Evolutionary conservation across 2,888 invertebrate genomes (phyloP), one percentile per base, ranked within the genome.

Genomic region (Monoplex corrugatus): DNA sequence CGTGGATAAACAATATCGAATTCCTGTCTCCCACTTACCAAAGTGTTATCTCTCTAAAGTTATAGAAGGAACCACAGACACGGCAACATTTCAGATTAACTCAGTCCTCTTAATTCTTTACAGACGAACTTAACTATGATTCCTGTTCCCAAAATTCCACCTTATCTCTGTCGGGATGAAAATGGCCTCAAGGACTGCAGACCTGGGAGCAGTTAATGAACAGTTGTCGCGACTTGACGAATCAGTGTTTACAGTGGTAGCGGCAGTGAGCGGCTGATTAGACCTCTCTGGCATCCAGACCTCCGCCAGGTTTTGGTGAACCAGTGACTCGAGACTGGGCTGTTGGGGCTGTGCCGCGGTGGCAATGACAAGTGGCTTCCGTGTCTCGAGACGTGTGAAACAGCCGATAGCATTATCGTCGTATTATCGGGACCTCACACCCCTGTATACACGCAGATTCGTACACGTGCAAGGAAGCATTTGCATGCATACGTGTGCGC

Each of bases 211-310:
- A 75, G 13, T 75, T 38, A 38, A 38, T 75, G 75, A 75, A 6
- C 3, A n/a, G 8, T 75, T 43, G 43, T 43, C 23, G 19, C 23
- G 43, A 35, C 43, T 40, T 80, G 80, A 43, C 5, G 43, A 80
- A 40, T 80, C 43, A 23, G 80, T 80, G 80, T 43, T 80, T 80
- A 80, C 80, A 35, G 80, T 2, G 38, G 43, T 13, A 23, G 19
- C 13, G 80, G 38, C 80, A 80, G 75, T 43, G 68, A 68, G 68
- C 68, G 68, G 68, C 28, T 68, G 80, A 80, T 80, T 80, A 43
- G 80, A 13, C 80, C 28, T 19, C 32, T 75, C 38, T 75, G 35
- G 75, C 75, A 75, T 75, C 38, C 75, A 19, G 35, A 16, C 32
- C 10, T 75, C n/a, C 72, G n/a, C n/a, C n/a, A n/a, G n/a, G n/a